Evolutionary conservation across 1,140 invertebrate genomes (phyloP).

Genomic region (Solen grandis): DNA sequence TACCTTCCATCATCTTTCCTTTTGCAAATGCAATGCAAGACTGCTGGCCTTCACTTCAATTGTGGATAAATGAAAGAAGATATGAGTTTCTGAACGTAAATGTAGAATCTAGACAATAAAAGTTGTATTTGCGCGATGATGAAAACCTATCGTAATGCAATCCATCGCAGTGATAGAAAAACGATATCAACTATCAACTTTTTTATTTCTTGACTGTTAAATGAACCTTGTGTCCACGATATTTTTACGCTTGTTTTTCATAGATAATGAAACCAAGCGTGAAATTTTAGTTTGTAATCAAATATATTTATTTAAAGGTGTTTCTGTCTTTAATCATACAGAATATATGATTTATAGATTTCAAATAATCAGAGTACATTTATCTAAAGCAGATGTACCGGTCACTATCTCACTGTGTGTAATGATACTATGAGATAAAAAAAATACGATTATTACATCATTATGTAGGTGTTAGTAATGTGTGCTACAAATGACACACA

Average conservation of each 20-base stretch:
- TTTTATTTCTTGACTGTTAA: not conserved
- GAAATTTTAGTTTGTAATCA: not conserved
- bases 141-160: not conserved
- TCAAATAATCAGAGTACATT: not conserved
- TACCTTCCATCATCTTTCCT: not conserved
- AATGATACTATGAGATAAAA: not conserved
- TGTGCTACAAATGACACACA: not conserved
- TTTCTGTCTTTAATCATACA: not conserved
- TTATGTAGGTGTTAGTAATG: not conserved
- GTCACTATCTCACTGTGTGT: not conserved
- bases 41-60: not conserved
- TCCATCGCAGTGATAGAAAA: not conserved
- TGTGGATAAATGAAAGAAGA: not conserved
- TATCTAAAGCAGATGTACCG: not conserved
- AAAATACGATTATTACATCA: not conserved
- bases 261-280: not conserved
- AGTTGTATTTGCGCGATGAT: not conserved
- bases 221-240: not conserved
- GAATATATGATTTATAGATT: not conserved
- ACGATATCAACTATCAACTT: not conserved
- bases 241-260: not conserved
- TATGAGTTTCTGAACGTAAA: not conserved
- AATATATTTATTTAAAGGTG: not conserved
- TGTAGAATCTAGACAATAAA: not conserved
- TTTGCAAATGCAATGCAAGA: not conserved